These are phyloP conservation scores for Pangasianodon gigas DNA, from an alignment of 2,113 vertebrate species.

Conservation along the genomic window DNA sequence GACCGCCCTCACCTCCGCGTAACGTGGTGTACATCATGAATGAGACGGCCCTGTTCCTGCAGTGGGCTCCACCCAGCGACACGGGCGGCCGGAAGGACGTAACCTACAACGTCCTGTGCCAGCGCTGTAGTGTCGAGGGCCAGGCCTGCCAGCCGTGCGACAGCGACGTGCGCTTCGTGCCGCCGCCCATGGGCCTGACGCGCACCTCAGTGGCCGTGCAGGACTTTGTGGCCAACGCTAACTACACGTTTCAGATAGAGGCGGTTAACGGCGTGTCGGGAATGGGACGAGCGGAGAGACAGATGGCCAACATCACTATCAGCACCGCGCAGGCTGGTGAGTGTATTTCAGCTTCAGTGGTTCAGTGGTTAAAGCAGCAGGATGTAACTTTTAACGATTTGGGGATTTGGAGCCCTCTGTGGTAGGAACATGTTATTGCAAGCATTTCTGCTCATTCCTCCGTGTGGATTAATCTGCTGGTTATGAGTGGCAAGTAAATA, in stretches of 20 bases:
- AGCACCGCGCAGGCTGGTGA: constrained; percentile 91
- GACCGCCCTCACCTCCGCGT: constrained; percentile 82
- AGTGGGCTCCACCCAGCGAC: constrained; percentile 93
- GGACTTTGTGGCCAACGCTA: constrained; percentile 87
- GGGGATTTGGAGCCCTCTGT: not conserved
- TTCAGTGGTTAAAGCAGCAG: not conserved
- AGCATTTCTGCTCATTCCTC: not conserved
- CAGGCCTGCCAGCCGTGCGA: constrained; percentile 87
- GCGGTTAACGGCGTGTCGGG: constrained; percentile 91
- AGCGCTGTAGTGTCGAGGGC: constrained; percentile 82
- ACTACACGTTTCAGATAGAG: constrained; percentile 96
- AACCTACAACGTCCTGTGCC: constrained; percentile 90
- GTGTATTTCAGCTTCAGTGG: constrained; percentile 56
- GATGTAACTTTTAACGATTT: not conserved
- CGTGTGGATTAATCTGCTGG: not conserved
- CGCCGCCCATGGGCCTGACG: constrained; percentile 82
- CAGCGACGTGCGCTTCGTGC: constrained; percentile 87
- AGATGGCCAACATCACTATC: constrained; percentile 87
- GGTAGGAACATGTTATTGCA: not conserved
- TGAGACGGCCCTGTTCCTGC: constrained; percentile 92
- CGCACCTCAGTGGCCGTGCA: constrained; percentile 88
- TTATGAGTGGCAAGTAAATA: not conserved
- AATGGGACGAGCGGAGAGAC: constrained; percentile 80
- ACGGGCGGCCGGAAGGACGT: constrained; percentile 91
- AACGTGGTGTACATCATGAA: constrained; percentile 92